phyloP scores from a whole-genome alignment of 2,113 vertebrate species.

The Agapornis roseicollis region DNA sequence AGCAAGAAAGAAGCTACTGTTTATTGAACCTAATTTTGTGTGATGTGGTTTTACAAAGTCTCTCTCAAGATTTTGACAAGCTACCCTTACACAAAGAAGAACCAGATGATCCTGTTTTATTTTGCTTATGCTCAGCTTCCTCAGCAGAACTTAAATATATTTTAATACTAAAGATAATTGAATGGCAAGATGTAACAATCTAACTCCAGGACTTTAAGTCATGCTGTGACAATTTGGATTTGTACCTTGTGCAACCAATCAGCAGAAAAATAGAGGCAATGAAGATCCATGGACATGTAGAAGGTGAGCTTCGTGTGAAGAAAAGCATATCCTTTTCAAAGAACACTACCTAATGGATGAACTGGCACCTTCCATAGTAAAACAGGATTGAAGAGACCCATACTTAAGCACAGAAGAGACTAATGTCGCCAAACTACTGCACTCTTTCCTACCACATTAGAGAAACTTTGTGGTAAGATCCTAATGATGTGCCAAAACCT shows the following conservation, averaged over 20 bases:
- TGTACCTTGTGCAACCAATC: rapidly evolving
- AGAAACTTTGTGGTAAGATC: not conserved
- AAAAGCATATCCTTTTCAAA: not conserved
- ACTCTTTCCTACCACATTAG: not conserved
- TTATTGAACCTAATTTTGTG: not conserved
- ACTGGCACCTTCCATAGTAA: not conserved
- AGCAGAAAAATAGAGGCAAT: not conserved
- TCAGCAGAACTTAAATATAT: not conserved
- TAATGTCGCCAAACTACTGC: not conserved
- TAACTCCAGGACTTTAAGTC: not conserved
- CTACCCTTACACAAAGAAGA: constrained; percentile 5
- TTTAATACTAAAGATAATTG: not conserved
- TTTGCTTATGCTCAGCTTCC: constrained; percentile 20
- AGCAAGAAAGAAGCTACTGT: not conserved
- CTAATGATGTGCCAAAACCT: not conserved
- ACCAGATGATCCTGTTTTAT: constrained; percentile 45
- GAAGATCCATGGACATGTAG: not conserved
- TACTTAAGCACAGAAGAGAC: not conserved
- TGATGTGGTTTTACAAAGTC: constrained; percentile 25
- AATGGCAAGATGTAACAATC: not conserved
- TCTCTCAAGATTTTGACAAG: not conserved
- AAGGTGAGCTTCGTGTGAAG: not conserved
- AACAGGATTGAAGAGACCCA: not conserved
- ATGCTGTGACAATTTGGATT: not conserved
- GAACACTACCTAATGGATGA: not conserved